Percentiles rank a stretch among this genome's conserved stretches.
Evolutionary conservation across 2,888 invertebrate genomes (phyloP).

Genomic region (Allygus modestus): DNA sequence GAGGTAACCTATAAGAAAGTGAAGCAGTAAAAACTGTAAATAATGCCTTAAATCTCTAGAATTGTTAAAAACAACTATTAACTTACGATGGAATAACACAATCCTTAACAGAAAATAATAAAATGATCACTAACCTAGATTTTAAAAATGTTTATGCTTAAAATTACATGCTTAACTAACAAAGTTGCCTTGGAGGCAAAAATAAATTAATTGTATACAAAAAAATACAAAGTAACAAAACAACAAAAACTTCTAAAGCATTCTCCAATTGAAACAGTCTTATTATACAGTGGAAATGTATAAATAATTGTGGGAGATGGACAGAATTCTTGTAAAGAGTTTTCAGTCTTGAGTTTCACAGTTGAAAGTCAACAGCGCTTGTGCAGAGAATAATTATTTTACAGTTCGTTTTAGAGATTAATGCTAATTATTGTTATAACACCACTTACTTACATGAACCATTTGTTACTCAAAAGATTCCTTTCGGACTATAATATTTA

Average conservation of each 20-base stretch:
- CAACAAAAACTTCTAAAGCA: conserved; percentile 8
- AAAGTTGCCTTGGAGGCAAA: conserved; percentile 14
- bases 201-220: conserved; percentile 48
- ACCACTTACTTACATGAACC: background rate
- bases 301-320: conserved; percentile 1
- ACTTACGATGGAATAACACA: conserved; percentile 10
- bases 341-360: conserved; percentile 31
- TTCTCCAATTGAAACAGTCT: conserved; percentile 39
- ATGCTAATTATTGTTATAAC: background rate
- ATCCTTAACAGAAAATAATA: conserved; percentile 35
- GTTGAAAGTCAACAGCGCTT: background rate
- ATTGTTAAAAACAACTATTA: conserved; percentile 12
- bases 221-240: conserved; percentile 37
- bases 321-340: conserved; percentile 6
- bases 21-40: background rate
- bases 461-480: background rate
- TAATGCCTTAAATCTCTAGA: conserved; percentile 8
- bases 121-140: background rate
- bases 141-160: conserved; percentile 14
- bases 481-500: background rate
- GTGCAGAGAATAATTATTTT: too few relatives aligned
- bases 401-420: background rate
- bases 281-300: conserved; percentile 5
- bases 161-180: conserved; percentile 5
- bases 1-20: conserved; percentile 43